Evolutionary conservation across 2,888 invertebrate species (phyloP).

Genomic region (Hydraecia micacea): DNA sequence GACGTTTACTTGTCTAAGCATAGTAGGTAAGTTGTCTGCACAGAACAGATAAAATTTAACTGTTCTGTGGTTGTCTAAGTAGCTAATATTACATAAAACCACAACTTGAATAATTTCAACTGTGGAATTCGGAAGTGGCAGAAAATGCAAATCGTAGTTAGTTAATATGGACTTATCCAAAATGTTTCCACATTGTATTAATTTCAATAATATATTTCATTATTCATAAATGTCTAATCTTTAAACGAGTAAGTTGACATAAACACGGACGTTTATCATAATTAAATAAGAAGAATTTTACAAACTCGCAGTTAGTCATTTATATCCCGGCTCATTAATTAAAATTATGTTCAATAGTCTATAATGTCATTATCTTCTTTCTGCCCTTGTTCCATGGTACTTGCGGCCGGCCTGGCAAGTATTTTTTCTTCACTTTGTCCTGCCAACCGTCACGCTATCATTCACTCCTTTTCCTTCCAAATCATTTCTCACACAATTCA

Average conservation of each 20-base stretch:
- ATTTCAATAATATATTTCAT: conserved; percentile 5
- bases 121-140: not conserved
- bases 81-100: not conserved
- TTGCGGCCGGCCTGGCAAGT: not conserved
- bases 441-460: not conserved
- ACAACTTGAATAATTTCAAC: not conserved
- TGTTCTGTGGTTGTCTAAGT: not conserved
- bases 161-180: not conserved
- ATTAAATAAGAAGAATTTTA: not conserved
- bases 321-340: not conserved
- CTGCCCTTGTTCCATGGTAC: not conserved
- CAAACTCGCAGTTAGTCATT: too few relatives aligned
- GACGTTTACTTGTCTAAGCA: too few relatives aligned
- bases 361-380: not conserved
- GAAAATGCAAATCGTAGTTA: conserved; percentile 1
- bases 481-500: not conserved
- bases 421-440: not conserved
- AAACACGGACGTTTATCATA: not conserved
- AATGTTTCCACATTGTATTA: not conserved
- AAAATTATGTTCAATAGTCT: not conserved
- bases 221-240: not conserved
- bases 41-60: too few relatives aligned
- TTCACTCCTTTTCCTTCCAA: not conserved
- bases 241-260: not conserved
- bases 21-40: not conserved